Evolutionary conservation across 2,113 vertebrate genomes (phyloP).

Genomic region (Ovis canadensis): DNA sequence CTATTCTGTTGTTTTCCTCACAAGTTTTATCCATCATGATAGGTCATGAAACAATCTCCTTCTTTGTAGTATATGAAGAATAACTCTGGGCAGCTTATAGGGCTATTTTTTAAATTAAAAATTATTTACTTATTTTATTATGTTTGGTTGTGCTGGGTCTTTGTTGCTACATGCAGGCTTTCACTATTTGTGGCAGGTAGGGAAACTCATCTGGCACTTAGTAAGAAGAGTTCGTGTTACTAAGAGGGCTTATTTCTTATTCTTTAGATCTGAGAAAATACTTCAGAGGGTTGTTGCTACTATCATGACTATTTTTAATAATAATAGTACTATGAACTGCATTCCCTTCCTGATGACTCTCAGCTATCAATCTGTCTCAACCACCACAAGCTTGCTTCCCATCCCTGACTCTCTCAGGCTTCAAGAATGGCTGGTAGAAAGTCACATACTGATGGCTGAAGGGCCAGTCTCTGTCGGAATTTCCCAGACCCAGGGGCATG

Average conservation of each 20-base stretch:
- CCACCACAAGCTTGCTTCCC: neutral
- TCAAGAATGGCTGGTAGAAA: neutral
- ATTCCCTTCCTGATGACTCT: neutral
- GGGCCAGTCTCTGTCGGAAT: neutral
- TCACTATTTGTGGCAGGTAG: neutral
- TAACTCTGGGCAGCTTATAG: neutral
- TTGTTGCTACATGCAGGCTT: neutral
- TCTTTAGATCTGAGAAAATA: constrained; percentile 82
- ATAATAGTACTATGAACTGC: no score
- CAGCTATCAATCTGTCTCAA: neutral
- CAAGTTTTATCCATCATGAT: neutral
- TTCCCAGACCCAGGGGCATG: neutral
- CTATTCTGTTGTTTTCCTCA: no score
- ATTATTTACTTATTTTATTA: neutral
- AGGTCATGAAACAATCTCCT: neutral
- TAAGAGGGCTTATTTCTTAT: neutral
- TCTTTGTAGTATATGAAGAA: neutral
- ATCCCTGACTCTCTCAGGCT: neutral
- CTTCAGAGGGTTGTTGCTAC: neutral
- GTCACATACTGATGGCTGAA: neutral
- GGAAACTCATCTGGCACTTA: neutral
- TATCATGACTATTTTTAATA: neutral
- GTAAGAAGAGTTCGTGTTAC: neutral
- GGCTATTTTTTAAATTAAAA: neutral
- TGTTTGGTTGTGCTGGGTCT: neutral